Base-by-base conservation (phyloP, 2,888 invertebrate species). In the Xestia ashworthii region DNA sequence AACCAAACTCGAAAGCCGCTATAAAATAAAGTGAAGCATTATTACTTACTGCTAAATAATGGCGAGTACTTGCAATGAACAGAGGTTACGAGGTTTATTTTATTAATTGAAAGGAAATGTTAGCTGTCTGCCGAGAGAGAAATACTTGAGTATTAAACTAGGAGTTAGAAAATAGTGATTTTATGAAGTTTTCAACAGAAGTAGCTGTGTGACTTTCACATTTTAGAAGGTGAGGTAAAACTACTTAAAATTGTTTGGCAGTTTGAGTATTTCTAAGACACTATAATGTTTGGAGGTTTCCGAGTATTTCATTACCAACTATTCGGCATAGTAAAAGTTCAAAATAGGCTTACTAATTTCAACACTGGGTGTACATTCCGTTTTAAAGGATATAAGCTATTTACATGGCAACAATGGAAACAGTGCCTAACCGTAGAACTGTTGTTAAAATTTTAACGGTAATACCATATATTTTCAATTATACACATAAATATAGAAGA, bases 51-150 rank as follows among this genome's bases (percentile, higher is more conserved):
- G 50, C 22, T 44, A 58, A 71, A 50, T 66, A 79, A 80, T 66
- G 44, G 44, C 25, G 80, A 78, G 58, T 32, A 53, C 53, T 55
- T 41, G 70, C 53, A 78, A 46, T 8, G 25, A 64, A 62, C 62
- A 70, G 70, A 70, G 38, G 53, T 78, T 69, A 53, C 46, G 41
- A 64, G 53, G 46, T 50, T 50, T 44, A 66, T 79, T 72, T 65
- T 22, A 66, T 50, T 50, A 78, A 78, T 71, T 71, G 19, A 78
- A 78, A 71, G n/a, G 16, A 78, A 78, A 55, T 58, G 41, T 38
- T 65, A 79, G n/a, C 64, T 65, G 53, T 55, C 48, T 55, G 5
- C n/a, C 65, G 19, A 65, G 48, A 71, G 12, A 46, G 9, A 53
- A 62, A 12, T 69, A 53, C 25, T 16, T 22, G 12, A 46, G 14